Conservation (phyloP, 2,113 vertebrate species). For the Centropristis striata region DNA sequence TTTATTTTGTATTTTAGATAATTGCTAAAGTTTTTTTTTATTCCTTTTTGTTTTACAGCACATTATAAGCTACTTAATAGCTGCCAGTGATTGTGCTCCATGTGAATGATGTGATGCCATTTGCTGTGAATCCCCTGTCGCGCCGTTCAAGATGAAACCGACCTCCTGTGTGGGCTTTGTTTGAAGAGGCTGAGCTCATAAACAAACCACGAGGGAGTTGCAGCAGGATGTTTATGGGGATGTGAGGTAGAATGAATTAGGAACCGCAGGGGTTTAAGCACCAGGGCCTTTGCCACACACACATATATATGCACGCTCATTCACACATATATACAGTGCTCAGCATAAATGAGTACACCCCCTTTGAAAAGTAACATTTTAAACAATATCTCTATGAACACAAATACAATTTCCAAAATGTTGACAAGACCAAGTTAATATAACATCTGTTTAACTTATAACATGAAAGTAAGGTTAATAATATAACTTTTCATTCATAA, state of each 20-base stretch:
- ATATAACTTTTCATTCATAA: too few relatives aligned
- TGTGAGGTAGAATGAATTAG: slow-evolving; percentile 76
- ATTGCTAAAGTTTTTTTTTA: slow-evolving; percentile 17
- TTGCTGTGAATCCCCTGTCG: slow-evolving; percentile 18
- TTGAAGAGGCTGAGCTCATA: slow-evolving; percentile 71
- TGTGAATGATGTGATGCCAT: slow-evolving; percentile 11
- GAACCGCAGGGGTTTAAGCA: slow-evolving; percentile 60
- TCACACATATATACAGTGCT: not conserved
- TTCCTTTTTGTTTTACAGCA: slow-evolving; percentile 23
- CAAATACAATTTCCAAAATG: too few relatives aligned
- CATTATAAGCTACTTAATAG: slow-evolving; percentile 28
- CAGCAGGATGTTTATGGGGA: slow-evolving; percentile 80
- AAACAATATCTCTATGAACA: too few relatives aligned
- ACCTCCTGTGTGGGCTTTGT: slow-evolving; percentile 80
- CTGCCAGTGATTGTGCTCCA: slow-evolving; percentile 9
- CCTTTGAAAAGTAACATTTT: too few relatives aligned
- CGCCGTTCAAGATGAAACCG: slow-evolving; percentile 42
- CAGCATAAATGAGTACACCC: too few relatives aligned
- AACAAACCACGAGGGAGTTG: slow-evolving; percentile 69
- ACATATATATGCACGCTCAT: not conserved
- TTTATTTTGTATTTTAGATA: not conserved
- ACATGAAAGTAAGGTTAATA: too few relatives aligned
- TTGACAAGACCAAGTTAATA: too few relatives aligned
- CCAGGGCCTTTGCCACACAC: slow-evolving; percentile 6
- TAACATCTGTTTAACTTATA: too few relatives aligned